These are phyloP conservation scores for Sylvicola cinctus DNA, from an alignment of 2,888 invertebrate genomes.

Conservation along the genomic window DNA sequence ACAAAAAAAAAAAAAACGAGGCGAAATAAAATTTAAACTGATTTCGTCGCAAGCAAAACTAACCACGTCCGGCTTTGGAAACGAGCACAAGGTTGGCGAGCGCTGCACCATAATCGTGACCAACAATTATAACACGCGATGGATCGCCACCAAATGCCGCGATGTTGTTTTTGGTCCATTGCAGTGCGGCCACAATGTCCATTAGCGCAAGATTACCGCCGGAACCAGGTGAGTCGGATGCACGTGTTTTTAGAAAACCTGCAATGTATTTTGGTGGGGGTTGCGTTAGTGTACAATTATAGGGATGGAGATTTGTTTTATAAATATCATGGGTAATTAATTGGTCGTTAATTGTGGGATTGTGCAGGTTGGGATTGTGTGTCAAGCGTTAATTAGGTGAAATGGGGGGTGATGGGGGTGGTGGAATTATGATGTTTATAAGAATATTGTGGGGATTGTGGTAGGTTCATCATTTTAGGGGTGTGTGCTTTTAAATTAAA, in stretches of 20 bases:
- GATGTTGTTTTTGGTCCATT: slow-evolving; percentile 67
- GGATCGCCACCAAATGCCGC: slow-evolving; percentile 81
- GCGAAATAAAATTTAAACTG: neutral
- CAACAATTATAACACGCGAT: slow-evolving; percentile 56
- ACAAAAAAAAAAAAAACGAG: neutral
- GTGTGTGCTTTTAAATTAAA: too few relatives aligned
- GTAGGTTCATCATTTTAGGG: too few relatives aligned
- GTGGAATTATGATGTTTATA: too few relatives aligned
- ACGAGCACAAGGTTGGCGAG: slow-evolving; percentile 66
- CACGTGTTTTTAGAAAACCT: slow-evolving; percentile 36
- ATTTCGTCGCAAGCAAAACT: neutral
- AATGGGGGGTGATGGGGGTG: too few relatives aligned
- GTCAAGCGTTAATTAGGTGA: too few relatives aligned
- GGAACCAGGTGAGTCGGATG: slow-evolving; percentile 17
- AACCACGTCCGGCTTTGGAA: slow-evolving; percentile 57
- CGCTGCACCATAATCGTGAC: slow-evolving; percentile 74
- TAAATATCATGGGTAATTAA: too few relatives aligned
- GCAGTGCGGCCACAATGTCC: slow-evolving; percentile 63
- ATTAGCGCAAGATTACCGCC: slow-evolving; percentile 55
- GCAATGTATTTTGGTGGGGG: slow-evolving; percentile 12
- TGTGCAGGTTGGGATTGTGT: too few relatives aligned
- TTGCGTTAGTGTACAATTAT: too few relatives aligned
- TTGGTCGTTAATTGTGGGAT: too few relatives aligned
- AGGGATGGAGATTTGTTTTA: too few relatives aligned
- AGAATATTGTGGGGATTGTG: too few relatives aligned